Conservation (phyloP, 2,888 invertebrate species). For the Pyrrhosoma nymphula region DNA sequence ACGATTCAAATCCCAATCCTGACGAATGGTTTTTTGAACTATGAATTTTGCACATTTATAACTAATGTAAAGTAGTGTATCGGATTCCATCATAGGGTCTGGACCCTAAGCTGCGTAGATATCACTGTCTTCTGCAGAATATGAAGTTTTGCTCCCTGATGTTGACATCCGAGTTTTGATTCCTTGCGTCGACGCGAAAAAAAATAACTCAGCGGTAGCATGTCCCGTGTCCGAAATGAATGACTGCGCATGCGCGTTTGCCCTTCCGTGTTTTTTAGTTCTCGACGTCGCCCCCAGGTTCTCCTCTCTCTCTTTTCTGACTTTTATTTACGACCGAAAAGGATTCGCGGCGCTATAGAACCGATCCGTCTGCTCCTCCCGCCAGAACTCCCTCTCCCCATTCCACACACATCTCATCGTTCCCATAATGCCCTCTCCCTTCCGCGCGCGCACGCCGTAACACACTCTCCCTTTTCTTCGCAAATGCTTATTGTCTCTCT, state of each 20-base stretch:
- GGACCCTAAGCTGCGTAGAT: too few relatives aligned
- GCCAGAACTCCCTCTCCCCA: neutral
- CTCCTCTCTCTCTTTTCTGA: neutral
- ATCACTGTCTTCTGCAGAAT: too few relatives aligned
- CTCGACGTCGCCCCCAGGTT: neutral
- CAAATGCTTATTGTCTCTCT: neutral
- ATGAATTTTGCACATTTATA: too few relatives aligned
- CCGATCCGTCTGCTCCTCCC: conserved; percentile 11
- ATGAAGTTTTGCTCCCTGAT: too few relatives aligned
- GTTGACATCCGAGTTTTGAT: too few relatives aligned
- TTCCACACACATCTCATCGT: neutral
- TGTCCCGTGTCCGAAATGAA: neutral
- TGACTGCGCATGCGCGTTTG: conserved; percentile 4
- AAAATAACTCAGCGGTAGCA: too few relatives aligned
- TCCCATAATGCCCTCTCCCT: neutral
- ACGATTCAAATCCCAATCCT: too few relatives aligned
- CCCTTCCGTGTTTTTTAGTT: neutral
- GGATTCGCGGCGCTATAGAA: conserved; percentile 8
- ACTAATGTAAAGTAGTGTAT: too few relatives aligned
- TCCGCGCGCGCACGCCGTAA: neutral
- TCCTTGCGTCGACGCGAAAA: too few relatives aligned
- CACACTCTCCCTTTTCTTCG: conserved; percentile 14
- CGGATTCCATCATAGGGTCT: too few relatives aligned
- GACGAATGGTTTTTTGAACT: too few relatives aligned
- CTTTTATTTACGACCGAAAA: conserved; percentile 17